Conservation (phyloP, 2,113 vertebrate genomes). For the Meles meles region DNA sequence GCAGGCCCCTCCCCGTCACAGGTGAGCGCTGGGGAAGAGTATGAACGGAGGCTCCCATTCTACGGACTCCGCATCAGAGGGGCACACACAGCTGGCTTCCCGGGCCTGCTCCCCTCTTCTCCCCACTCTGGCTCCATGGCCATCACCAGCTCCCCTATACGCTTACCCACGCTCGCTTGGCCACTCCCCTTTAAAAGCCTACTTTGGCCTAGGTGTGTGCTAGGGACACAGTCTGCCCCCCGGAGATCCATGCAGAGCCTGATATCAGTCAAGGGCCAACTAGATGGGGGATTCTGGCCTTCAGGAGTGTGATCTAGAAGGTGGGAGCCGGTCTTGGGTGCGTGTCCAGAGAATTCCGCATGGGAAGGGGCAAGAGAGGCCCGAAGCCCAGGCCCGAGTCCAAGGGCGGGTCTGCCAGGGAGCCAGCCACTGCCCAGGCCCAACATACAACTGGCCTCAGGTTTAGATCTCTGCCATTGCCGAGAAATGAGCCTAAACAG, state of each 20-base stretch:
- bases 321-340: neutral
- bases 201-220: too few relatives aligned
- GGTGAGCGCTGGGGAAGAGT: neutral
- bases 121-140: neutral
- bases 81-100: neutral
- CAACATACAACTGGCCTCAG: neutral
- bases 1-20: neutral
- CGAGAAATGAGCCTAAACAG: neutral
- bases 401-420: neutral
- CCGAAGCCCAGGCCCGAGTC: neutral
- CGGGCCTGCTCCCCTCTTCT: neutral
- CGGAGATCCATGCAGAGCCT: neutral
- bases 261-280: neutral
- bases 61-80: accelerated
- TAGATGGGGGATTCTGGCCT: neutral
- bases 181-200: neutral
- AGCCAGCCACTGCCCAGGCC: too few relatives aligned
- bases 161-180: too few relatives aligned
- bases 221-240: neutral
- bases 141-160: neutral
- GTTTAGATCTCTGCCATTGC: neutral
- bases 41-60: neutral
- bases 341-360: neutral
- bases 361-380: neutral
- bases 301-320: neutral